Percentiles rank a stretch among this genome's conserved stretches.
Conservation (phyloP, 2,888 invertebrate genomes). For the Nebria brevicollis region DNA sequence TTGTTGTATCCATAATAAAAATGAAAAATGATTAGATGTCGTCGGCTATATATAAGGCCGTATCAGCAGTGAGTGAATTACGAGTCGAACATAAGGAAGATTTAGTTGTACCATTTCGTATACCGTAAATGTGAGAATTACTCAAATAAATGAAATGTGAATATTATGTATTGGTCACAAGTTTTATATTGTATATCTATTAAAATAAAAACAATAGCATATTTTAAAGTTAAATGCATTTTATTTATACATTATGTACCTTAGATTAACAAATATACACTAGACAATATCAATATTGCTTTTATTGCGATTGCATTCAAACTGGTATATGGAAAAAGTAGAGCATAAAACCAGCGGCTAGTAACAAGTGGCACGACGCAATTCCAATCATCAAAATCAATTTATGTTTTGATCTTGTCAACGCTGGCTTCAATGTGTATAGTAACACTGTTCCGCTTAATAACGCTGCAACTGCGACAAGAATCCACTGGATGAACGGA, state of each 20-base stretch:
- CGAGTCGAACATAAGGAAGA: slow-evolving; percentile 90
- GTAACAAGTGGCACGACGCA: slow-evolving; percentile 78
- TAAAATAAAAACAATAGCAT: slow-evolving; percentile 36
- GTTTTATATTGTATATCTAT: slow-evolving; percentile 46
- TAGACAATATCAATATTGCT: slow-evolving; percentile 5
- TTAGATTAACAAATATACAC: slow-evolving; percentile 12
- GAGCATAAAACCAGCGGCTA: slow-evolving; percentile 89
- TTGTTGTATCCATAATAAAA: slow-evolving; percentile 21
- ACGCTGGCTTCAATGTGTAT: slow-evolving; percentile 81
- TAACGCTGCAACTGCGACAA: slow-evolving; percentile 83
- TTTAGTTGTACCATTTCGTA: slow-evolving; percentile 87
- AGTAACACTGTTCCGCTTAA: slow-evolving; percentile 89
- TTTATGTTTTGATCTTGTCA: slow-evolving; percentile 74
- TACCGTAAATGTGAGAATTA: slow-evolving; percentile 67
- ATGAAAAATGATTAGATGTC: slow-evolving; percentile 71
- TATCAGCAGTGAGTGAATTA: slow-evolving; percentile 79
- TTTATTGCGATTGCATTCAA: background rate
- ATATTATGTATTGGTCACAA: slow-evolving; percentile 42
- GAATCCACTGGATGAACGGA: slow-evolving; percentile 84
- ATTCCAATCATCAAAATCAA: slow-evolving; percentile 74
- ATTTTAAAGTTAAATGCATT: slow-evolving; percentile 38
- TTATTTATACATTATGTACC: slow-evolving; percentile 13
- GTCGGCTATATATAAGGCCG: slow-evolving; percentile 74
- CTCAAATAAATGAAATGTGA: slow-evolving; percentile 26
- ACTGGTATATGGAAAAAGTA: slow-evolving; percentile 79